Percentiles rank a stretch among this genome's conserved stretches.
These are phyloP conservation scores for Callitettix versicolor DNA, from an alignment of 1,140 invertebrate genomes.

Conservation along the genomic window DNA sequence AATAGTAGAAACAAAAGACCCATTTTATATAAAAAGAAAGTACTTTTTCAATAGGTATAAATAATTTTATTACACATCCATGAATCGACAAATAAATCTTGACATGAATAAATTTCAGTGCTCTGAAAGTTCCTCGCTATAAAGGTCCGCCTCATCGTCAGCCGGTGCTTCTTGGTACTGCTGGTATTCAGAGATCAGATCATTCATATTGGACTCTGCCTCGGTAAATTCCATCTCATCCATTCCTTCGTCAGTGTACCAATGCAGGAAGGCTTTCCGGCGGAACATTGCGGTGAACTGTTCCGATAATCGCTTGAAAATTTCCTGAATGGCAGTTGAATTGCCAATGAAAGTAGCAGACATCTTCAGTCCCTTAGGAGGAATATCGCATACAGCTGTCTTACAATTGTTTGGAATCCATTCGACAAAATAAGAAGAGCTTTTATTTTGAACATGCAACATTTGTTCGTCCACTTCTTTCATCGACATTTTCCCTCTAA, in stretches of 20 bases:
- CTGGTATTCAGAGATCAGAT: slow-evolving; percentile 56
- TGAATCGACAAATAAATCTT: too few species aligned
- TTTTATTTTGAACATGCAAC: slow-evolving; percentile 61
- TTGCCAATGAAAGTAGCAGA: slow-evolving; percentile 34
- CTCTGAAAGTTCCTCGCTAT: too few species aligned
- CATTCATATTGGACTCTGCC: too few species aligned
- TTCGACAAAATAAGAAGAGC: slow-evolving; percentile 46
- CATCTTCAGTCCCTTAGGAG: slow-evolving; percentile 39
- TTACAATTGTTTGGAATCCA: slow-evolving; percentile 50
- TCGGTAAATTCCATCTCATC: too few species aligned
- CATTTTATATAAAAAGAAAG: too few species aligned
- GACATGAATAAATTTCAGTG: too few species aligned
- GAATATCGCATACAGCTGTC: slow-evolving; percentile 48
- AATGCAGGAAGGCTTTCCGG: slow-evolving; percentile 43
- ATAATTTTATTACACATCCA: too few species aligned
- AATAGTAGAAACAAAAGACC: too few species aligned
- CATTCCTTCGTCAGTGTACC: too few species aligned
- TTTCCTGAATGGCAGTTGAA: slow-evolving; percentile 31
- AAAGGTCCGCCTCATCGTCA: slow-evolving; percentile 28
- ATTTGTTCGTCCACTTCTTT: slow-evolving; percentile 49
- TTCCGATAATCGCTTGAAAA: slow-evolving; percentile 34
- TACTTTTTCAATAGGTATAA: too few species aligned
- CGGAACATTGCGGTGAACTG: slow-evolving; percentile 48
- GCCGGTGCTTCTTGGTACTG: slow-evolving; percentile 56
- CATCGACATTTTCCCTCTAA: slow-evolving; percentile 50